Conservation (phyloP, 35 echinoderm and acorn worm species). For the Apostichopus parvimensis region DNA sequence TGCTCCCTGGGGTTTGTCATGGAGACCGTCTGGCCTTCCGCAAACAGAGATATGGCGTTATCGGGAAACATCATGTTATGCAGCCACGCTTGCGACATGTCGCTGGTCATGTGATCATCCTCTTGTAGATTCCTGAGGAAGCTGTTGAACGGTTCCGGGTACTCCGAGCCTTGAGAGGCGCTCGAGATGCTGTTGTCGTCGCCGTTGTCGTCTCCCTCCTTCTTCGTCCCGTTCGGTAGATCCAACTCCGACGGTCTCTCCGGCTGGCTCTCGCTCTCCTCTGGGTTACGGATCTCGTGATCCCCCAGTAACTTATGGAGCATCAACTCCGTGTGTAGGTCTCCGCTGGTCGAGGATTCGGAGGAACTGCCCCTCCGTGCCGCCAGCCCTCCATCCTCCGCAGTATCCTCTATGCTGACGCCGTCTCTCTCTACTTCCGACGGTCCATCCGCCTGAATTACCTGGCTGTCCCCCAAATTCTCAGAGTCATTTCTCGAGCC, state of each 20-base stretch:
- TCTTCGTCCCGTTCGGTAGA: conserved; percentile 24
- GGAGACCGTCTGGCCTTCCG: conserved; percentile 43
- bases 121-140: conserved; percentile 64
- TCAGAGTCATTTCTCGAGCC: background rate
- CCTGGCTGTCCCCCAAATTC: background rate
- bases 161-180: conserved; percentile 62
- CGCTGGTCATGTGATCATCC: conserved; percentile 23
- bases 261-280: background rate
- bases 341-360: conserved; percentile 84
- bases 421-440: background rate
- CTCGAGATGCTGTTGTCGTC: conserved; percentile 63
- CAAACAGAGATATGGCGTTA: conserved; percentile 70
- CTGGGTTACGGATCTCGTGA: background rate
- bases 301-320: conserved; percentile 60
- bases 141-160: conserved; percentile 65
- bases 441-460: background rate
- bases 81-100: conserved; percentile 40
- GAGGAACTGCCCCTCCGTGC: conserved; percentile 47
- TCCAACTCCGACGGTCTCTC: conserved; percentile 62
- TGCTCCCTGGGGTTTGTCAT: conserved; percentile 75
- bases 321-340: conserved; percentile 68
- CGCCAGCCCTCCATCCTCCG: conserved; percentile 5
- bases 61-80: conserved; percentile 96
- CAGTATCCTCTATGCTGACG: conserved; percentile 33
- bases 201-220: background rate